Conservation (phyloP, 92 coral and sea anemone genomes). For the Porites divaricata region DNA sequence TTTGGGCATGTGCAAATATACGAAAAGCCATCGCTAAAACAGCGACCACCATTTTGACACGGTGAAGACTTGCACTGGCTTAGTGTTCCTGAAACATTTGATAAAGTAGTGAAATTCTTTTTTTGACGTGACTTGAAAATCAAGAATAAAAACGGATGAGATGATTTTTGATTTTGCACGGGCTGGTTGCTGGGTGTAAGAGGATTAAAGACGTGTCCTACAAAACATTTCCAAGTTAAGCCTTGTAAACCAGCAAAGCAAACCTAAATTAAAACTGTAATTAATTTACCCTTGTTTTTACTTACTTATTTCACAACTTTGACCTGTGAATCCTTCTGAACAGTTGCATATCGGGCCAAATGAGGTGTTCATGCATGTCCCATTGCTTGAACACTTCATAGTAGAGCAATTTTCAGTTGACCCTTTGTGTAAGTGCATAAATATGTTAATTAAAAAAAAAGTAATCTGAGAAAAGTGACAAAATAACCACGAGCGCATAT, state of each 20-base stretch:
- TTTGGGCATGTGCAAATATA: slow-evolving; percentile 14
- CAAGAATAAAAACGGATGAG: background rate
- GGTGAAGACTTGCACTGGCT: slow-evolving; percentile 15
- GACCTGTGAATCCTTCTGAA: slow-evolving; percentile 17
- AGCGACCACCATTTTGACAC: slow-evolving; percentile 7
- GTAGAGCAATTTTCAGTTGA: background rate
- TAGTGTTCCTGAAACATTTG: background rate
- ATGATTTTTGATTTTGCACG: background rate
- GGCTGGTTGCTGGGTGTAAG: no score
- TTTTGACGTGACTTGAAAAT: no score
- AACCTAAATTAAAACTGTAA: no score
- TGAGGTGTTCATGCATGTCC: slow-evolving; percentile 8
- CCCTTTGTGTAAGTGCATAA: background rate
- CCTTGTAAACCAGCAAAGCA: no score
- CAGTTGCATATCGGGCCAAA: slow-evolving; percentile 26
- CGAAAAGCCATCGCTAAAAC: background rate
- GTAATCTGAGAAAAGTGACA: background rate
- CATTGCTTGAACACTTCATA: slow-evolving; percentile 5
- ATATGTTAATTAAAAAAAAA: background rate
- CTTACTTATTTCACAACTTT: slow-evolving; percentile 23
- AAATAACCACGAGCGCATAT: background rate
- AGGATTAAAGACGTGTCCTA: no score
- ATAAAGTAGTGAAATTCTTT: background rate
- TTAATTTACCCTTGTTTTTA: background rate
- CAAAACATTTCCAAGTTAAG: no score